A percentile compares a stretch with the other conserved stretches of the same genome.
phyloP scores from a whole-genome alignment of 2,888 invertebrate genomes.

The Melieria crassipennis region DNA sequence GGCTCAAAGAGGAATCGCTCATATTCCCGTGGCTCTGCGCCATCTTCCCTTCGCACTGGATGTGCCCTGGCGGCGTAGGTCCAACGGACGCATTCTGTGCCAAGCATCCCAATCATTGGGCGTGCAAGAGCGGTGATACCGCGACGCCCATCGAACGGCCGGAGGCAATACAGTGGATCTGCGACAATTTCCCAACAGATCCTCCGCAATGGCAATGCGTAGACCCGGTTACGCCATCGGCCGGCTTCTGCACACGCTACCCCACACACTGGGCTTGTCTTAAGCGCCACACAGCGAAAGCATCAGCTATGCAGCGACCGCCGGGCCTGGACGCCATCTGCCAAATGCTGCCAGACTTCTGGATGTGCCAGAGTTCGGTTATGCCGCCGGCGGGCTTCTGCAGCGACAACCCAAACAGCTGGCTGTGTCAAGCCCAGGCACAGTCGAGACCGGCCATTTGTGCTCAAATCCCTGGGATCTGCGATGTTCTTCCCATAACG shows the following conservation, averaged over 20 bases:
- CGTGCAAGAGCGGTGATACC: too few species aligned
- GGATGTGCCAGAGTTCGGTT: neutral
- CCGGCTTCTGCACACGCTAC: neutral
- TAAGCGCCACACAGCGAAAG: too few species aligned
- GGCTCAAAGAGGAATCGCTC: neutral
- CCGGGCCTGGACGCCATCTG: neutral
- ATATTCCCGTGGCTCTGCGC: neutral
- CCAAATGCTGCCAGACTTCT: neutral
- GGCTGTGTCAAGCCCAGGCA: neutral
- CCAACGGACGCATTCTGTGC: neutral
- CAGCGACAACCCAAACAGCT: neutral
- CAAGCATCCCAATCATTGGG: neutral
- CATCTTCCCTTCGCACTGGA: neutral
- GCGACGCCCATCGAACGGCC: neutral
- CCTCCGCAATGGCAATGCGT: neutral
- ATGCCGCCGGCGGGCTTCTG: neutral
- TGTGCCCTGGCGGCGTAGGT: neutral
- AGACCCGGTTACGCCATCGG: neutral
- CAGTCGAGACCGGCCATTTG: neutral
- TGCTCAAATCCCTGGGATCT: neutral
- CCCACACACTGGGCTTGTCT: conserved; percentile 1
- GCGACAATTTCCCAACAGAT: neutral
- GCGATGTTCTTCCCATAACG: neutral
- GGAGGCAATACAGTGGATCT: neutral
- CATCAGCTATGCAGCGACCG: neutral